Percentiles rank a stretch among this genome's conserved stretches.
Conservation (phyloP, 2,113 vertebrate species). For the Otocyon megalotis region DNA sequence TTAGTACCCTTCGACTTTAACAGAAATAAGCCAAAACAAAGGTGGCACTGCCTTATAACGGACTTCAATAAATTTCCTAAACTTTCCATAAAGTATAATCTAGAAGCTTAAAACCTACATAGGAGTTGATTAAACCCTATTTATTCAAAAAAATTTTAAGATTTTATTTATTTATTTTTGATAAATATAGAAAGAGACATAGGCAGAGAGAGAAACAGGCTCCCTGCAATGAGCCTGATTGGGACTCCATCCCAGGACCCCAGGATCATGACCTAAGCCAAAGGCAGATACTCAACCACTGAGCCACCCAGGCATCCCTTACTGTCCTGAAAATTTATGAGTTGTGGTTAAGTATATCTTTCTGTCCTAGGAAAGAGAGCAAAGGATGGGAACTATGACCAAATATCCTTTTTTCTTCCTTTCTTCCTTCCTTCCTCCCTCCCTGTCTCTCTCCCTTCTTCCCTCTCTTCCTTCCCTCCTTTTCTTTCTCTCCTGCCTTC, state of each 20-base stretch:
- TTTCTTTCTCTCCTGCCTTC: background rate
- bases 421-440: background rate
- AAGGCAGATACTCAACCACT: no score
- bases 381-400: background rate
- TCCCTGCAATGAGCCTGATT: no score
- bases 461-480: no score
- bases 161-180: no score
- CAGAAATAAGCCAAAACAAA: constrained; percentile 23
- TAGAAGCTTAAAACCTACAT: background rate
- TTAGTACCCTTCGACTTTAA: background rate
- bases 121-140: background rate
- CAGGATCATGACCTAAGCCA: no score
- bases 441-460: background rate
- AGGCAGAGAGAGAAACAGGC: no score
- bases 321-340: background rate
- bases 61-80: background rate
- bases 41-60: background rate
- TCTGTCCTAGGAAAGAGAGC: background rate
- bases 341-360: background rate
- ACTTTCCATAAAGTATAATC: background rate
- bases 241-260: no score
- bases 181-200: no score
- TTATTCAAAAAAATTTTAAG: background rate
- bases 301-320: background rate
- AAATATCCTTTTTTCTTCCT: background rate